Conservation (phyloP, 2,888 invertebrate species). For the Drosophila mimetica region DNA sequence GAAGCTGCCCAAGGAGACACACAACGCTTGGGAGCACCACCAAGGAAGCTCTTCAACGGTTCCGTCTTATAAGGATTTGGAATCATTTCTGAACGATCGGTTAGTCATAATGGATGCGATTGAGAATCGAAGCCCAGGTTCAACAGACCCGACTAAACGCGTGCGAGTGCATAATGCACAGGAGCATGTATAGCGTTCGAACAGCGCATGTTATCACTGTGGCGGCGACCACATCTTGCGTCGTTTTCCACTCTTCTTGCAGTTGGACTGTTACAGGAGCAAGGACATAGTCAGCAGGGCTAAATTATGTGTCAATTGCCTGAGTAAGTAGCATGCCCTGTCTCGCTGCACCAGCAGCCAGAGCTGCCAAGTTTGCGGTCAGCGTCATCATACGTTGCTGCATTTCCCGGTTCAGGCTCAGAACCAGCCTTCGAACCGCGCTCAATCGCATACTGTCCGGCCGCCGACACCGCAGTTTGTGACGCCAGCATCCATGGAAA, state of each 20-base stretch:
- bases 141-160: not conserved
- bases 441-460: not conserved
- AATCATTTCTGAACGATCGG: not conserved
- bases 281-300: not conserved
- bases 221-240: not conserved
- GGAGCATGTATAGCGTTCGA: not conserved
- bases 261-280: not conserved
- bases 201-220: not conserved
- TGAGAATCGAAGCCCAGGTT: not conserved
- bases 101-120: not conserved
- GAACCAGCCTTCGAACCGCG: not conserved
- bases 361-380: not conserved
- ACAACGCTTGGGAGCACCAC: slow-evolving; percentile 1
- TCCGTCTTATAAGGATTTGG: not conserved
- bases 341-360: not conserved
- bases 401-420: not conserved
- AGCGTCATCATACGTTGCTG: not conserved
- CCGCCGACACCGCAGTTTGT: no score
- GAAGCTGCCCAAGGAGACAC: not conserved
- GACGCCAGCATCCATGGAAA: no score
- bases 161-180: not conserved
- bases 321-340: not conserved
- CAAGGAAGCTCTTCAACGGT: not conserved
- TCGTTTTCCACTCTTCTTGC: not conserved
- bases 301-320: not conserved